Evolutionary conservation across 2,113 vertebrate genomes (phyloP), one percentile per base, ranked within the genome.

Genomic region (Sinocyclocheilus maitianheensis): DNA sequence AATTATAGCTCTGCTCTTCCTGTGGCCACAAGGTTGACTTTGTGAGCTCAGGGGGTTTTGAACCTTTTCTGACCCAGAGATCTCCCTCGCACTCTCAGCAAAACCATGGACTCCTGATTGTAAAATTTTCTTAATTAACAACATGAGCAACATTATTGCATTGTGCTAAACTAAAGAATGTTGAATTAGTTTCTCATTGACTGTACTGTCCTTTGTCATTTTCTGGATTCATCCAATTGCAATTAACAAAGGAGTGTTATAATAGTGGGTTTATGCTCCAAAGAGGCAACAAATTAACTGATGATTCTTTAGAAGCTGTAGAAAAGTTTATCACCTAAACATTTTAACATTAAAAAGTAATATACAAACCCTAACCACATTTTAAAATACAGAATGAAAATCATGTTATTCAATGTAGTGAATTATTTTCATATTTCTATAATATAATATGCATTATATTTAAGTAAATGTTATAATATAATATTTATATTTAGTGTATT

Each of bases 41-140:
- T 72, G 10, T n/a, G 69, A 72, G 20, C 37, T 74, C 69, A 43
- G 69, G 18, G 58, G 69, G 37, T 40, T 72, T 40, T 40, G 18
- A 40, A 22, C 34, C 4, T 72, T 77, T 77, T 55, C 16, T 77
- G 46, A 55, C 48, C 69, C 18, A 12, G 37, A n/a, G 20, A 76
- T 76, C n/a, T 48, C 22, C 5, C n/a, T 24, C 3, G 1, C 74
- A 26, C 12, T 48, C 22, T 51, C 22, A 16, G n/a, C 22, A 26
- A 76, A 22, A 12, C 9, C 20, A 72, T 10, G 37, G 20, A 72
- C 18, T 72, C 18, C 37, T 22, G 37, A 22, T 2, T 40, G 20
- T 40, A 72, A 72, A 72, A 72, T 40, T 72, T 72, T 40, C 69
- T 72, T 72, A 72, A 72, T 71, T 71, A 71, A 10, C 34, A 71